A percentile compares a stretch with the other conserved stretches of the same genome.
Evolutionary conservation across 2,113 vertebrate genomes (phyloP).

Genomic region (Morone saxatilis): DNA sequence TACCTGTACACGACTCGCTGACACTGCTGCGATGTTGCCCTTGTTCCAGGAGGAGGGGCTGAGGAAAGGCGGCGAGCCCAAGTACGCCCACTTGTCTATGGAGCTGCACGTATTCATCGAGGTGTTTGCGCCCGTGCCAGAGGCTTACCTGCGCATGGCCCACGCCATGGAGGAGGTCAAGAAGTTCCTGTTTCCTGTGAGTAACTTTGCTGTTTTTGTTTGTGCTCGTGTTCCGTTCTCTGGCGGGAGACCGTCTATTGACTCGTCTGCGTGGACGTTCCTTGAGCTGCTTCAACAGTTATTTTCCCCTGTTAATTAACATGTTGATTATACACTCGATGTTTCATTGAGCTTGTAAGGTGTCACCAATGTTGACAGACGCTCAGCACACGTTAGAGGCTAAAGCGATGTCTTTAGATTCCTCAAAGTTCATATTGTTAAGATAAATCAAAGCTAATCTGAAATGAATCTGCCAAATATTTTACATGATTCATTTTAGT

Average conservation of each 20-base stretch:
- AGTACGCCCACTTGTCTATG: constrained; percentile 96
- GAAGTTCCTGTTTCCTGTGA: constrained; percentile 96
- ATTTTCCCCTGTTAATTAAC: neutral
- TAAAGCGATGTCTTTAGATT: neutral
- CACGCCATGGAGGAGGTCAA: constrained; percentile 99
- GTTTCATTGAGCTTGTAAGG: neutral
- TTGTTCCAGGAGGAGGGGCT: constrained; percentile 92
- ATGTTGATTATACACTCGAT: neutral
- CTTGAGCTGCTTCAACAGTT: neutral
- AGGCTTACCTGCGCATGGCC: constrained; percentile 97
- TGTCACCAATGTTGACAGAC: neutral
- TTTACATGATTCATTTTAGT: neutral
- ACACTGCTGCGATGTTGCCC: neutral
- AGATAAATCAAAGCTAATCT: too few relatives aligned
- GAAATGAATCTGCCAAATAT: neutral
- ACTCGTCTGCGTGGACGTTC: neutral
- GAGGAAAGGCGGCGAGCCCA: constrained; percentile 94
- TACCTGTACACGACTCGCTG: neutral
- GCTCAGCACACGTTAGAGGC: neutral
- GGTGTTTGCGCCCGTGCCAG: constrained; percentile 95
- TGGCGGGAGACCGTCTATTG: neutral
- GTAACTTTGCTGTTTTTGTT: constrained; percentile 43
- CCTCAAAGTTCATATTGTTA: too few relatives aligned
- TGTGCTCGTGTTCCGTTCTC: neutral
- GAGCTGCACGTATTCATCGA: constrained; percentile 98